Percentiles rank a stretch among this genome's conserved stretches.
Evolutionary conservation across 2,113 vertebrate species (phyloP).

Genomic region (Fregata magnificens): DNA sequence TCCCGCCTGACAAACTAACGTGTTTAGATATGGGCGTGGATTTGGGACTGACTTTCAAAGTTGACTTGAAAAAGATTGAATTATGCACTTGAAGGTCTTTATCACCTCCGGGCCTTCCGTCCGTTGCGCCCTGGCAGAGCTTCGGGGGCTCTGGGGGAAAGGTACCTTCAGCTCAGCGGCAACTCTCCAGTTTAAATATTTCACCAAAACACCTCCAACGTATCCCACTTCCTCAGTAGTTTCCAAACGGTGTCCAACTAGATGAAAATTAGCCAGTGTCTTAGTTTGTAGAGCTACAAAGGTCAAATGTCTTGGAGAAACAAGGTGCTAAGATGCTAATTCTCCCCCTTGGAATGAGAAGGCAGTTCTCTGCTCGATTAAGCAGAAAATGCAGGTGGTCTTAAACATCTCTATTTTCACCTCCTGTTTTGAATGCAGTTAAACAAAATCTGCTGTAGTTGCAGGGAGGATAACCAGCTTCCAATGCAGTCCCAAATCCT

Average conservation of each 20-base stretch:
- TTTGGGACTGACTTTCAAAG: background rate
- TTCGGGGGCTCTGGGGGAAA: background rate
- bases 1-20: background rate
- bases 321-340: conserved; percentile 45
- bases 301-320: conserved; percentile 23
- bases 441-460: background rate
- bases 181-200: background rate
- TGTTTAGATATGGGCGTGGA: background rate
- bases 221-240: background rate
- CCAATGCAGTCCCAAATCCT: background rate
- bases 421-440: background rate
- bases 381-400: conserved; percentile 39
- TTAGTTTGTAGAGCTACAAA: background rate
- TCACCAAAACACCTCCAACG: background rate
- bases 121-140: fast-evolving
- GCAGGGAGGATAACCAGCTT: background rate
- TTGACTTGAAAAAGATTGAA: background rate
- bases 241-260: background rate
- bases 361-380: background rate
- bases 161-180: background rate
- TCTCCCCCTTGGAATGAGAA: background rate
- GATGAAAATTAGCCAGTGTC: conserved; percentile 51
- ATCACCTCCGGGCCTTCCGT: background rate
- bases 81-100: background rate
- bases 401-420: background rate